Base-by-base conservation (phyloP, 2,113 vertebrate genomes). In the Promerops cafer region DNA sequence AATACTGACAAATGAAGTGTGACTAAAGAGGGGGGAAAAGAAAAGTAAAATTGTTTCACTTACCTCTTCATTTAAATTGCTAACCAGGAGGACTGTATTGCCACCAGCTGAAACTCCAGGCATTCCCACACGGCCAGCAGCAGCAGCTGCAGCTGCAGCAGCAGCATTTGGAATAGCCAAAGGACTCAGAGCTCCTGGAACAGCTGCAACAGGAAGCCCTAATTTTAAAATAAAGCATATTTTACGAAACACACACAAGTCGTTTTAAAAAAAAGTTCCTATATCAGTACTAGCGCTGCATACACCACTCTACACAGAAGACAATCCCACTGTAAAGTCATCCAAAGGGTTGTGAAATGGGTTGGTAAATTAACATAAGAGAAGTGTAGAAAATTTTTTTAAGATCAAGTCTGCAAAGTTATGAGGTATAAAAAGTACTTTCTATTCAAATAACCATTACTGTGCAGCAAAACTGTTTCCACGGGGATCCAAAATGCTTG, bases 41-140 rank as follows among this genome's bases (percentile, higher is more conserved):
- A 50, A 56, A n/a, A 66, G 84, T 70, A 49, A 68, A 93, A 84
- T 76, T 52, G 85, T 96, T 96, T 98, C 92, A 99, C 99, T 99
- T 97, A 99, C 99, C 99, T 99, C 99, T 98, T 99, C 99, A 42
- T 99, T 99, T 91, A 99, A 98, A 98, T 99, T 99, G 99, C 99
- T 99, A 98, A 99, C 99, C 97, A 99, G 98, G 61, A 99, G 99
- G 88, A 99, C 99, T 54, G 99, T 99, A 50, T 98, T 98, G 96
- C 98, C 98, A 97, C 97, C 97, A 91, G 98, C 98, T 22, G 98
- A 95, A 96, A 99, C 99, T 96, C 99, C 99, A 91, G 99, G 98
- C 81, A 99, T 98, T 74, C 99, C 99, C 93, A 99, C 99, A 97
- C 99, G 98, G 47, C 99, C 99, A 49, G 99, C 99, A 18, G 99